Percentiles rank a stretch among this genome's conserved stretches.
phyloP scores from a whole-genome alignment of 2,113 vertebrate genomes.

The Hippocampus comes region DNA sequence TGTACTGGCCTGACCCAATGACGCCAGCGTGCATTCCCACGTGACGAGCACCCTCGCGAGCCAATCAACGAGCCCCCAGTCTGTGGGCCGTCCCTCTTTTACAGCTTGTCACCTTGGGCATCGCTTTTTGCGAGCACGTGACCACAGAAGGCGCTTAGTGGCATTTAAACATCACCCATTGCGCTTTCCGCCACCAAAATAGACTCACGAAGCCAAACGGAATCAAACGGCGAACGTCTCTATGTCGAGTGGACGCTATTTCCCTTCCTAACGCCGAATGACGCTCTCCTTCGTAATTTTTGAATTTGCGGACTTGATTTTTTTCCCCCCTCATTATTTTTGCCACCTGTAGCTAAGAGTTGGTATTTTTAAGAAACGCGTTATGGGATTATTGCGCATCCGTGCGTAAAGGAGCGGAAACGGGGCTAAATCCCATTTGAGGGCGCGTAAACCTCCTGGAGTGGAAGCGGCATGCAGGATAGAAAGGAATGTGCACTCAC shows the following conservation, averaged over 20 bases:
- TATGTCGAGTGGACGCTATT: neutral
- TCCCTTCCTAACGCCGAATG: neutral
- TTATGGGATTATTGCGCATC: constrained; percentile 27
- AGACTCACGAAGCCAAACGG: constrained; percentile 21
- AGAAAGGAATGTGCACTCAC: constrained; percentile 7
- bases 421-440: neutral
- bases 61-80: neutral
- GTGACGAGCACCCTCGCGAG: neutral
- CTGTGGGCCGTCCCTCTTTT: constrained; percentile 22
- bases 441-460: constrained; percentile 10
- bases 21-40: neutral
- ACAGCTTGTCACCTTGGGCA: constrained; percentile 35
- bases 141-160: constrained; percentile 56
- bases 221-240: constrained; percentile 7
- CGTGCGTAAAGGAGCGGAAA: constrained; percentile 6
- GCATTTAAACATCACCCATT: constrained; percentile 64
- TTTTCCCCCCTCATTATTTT: neutral
- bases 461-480: constrained; percentile 15
- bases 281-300: constrained; percentile 8
- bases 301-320: constrained; percentile 12
- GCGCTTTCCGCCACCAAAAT: constrained; percentile 8
- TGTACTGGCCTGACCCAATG: neutral
- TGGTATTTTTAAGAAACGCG: constrained; percentile 11
- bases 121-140: constrained; percentile 58
- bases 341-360: constrained; percentile 63